These are phyloP conservation scores for Latheticus oryzae DNA, from an alignment of 2,888 invertebrate species.

Conservation along the genomic window DNA sequence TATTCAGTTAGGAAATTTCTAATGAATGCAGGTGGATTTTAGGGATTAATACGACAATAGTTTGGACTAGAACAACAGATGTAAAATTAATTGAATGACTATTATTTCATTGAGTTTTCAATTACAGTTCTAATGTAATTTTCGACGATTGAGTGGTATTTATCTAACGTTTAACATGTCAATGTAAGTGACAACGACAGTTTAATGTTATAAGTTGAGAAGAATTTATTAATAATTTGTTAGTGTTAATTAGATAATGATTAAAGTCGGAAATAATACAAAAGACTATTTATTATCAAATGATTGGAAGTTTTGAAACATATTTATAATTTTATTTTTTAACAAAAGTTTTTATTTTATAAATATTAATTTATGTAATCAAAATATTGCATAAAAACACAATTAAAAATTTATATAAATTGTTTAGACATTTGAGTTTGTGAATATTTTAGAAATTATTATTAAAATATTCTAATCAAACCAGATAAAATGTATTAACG, in stretches of 20 bases:
- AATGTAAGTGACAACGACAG: slow-evolving; percentile 28
- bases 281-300: too few relatives aligned
- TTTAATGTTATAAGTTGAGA: slow-evolving; percentile 14
- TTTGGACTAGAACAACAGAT: slow-evolving; percentile 35
- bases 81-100: slow-evolving; percentile 40
- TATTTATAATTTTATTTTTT: too few relatives aligned
- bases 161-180: slow-evolving; percentile 32
- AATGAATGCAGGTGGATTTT: slow-evolving; percentile 36
- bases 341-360: too few relatives aligned
- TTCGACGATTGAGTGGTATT: slow-evolving; percentile 22
- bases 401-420: too few relatives aligned
- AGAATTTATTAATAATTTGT: slow-evolving; percentile 22
- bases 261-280: neutral
- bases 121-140: slow-evolving; percentile 43
- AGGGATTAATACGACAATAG: slow-evolving; percentile 21
- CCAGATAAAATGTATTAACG: too few relatives aligned
- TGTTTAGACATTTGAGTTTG: too few relatives aligned
- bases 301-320: too few relatives aligned
- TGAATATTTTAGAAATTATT: too few relatives aligned
- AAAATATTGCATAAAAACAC: too few relatives aligned
- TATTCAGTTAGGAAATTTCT: too few relatives aligned
- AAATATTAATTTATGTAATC: too few relatives aligned
- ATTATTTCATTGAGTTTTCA: slow-evolving; percentile 51
- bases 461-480: too few relatives aligned
- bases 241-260: slow-evolving; percentile 17